A percentile compares a stretch with the other conserved stretches of the same genome.
Evolutionary conservation across 2,797 vertebrate genomes (phyloP).

Genomic region (Knipowitschia caucasica): DNA sequence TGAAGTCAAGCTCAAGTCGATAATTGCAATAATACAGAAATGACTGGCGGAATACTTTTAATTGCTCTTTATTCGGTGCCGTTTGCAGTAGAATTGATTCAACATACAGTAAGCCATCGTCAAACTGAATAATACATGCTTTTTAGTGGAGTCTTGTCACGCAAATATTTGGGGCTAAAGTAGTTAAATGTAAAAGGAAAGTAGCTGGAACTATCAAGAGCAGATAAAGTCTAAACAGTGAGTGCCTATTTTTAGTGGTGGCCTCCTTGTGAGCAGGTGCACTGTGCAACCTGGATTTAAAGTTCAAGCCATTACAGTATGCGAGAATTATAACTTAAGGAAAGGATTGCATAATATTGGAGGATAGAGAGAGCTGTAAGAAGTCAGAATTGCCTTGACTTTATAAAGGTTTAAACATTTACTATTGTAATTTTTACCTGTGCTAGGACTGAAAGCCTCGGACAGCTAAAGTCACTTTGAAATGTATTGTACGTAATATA

Average conservation of each 20-base stretch:
- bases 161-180: background rate
- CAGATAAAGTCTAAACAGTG: background rate
- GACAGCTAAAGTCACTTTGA: no score
- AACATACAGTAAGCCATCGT: background rate
- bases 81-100: background rate
- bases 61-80: background rate
- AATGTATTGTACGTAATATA: no score
- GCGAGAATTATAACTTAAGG: background rate
- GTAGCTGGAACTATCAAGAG: background rate
- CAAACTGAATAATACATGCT: no score
- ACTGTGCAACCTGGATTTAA: background rate
- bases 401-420: no score
- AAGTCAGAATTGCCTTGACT: no score
- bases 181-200: background rate
- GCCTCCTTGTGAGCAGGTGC: constrained; percentile 4
- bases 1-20: background rate
- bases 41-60: background rate
- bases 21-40: background rate
- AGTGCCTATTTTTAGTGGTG: constrained; percentile 2
- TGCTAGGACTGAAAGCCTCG: no score
- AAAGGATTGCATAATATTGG: background rate
- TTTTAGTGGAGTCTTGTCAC: no score
- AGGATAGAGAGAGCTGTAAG: no score
- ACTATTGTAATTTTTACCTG: no score
- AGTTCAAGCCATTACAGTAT: constrained; percentile 1